Evolutionary conservation across 2,888 invertebrate genomes (phyloP), one percentile per base, ranked within the genome.

Genomic region (Nesidiocoris tenuis): DNA sequence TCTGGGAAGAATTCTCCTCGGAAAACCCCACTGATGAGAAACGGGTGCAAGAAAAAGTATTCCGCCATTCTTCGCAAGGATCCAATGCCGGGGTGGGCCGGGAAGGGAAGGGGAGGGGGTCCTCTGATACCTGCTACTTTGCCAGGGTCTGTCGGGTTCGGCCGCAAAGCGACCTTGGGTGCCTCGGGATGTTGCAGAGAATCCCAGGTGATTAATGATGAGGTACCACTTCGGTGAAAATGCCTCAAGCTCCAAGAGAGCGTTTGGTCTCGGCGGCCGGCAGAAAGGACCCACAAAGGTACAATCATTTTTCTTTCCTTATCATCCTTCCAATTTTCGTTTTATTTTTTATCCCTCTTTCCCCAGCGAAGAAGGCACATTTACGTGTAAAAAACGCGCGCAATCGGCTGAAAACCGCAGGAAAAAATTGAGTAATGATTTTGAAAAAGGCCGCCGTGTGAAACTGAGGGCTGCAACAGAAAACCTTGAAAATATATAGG

Each of bases 211-310:
- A 72, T 72, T 72, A 72, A 72, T 72, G 72, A 72, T 61, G 63
- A 63, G 63, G 72, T 72, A 72, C 72, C 72, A 72, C 72, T 72
- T 72, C 39, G 72, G 72, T 72, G 72, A 72, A 72, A 72, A 72
- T 72, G 72, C 72, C 72, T 63, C 72, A 63, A 72, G 72, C 72
- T 72, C 54, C 61, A 54, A 72, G 72, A 72, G 72, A 23, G 72
- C 61, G 61, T 61, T 61, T 72, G 70, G 25, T 54, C 67, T 67
- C 67, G 22, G 18, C 25, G 21, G 61, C 61, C 70, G 70, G 70
- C 70, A 67, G 54, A 56, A 67, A 67, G 23, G 67, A 55, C 24
- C 70, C 70, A 70, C 70, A 70, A 70, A 70, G 61, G 70, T 59
- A 16, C 70, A 59, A 70, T 70, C 70, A 70, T 70, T 70, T 70